Conservation (phyloP, 2,888 invertebrate genomes). For the Bombylius discolor region DNA sequence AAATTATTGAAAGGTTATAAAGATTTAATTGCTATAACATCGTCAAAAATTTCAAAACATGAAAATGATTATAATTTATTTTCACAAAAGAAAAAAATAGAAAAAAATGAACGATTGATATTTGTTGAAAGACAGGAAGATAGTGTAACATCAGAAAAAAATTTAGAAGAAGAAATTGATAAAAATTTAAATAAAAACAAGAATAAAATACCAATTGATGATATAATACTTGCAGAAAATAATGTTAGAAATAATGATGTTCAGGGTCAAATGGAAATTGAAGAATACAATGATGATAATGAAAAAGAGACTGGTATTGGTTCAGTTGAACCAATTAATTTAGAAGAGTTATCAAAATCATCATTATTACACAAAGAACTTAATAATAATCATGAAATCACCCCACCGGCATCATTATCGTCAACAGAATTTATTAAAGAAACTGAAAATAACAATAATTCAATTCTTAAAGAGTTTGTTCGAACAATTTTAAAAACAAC, state of each 20-base stretch:
- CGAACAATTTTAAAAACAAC: conserved; percentile 44
- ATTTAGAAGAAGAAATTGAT: neutral
- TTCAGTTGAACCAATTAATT: conserved; percentile 7
- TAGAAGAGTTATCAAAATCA: neutral
- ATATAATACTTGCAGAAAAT: neutral
- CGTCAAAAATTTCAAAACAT: too few relatives aligned
- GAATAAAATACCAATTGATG: neutral
- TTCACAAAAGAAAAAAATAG: neutral
- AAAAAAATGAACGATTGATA: neutral
- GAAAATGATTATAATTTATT: too few relatives aligned
- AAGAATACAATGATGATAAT: neutral
- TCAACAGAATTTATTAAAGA: too few relatives aligned
- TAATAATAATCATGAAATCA: too few relatives aligned
- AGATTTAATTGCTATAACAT: too few relatives aligned
- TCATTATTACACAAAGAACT: neutral
- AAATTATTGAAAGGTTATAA: too few relatives aligned
- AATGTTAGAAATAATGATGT: neutral
- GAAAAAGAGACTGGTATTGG: conserved; percentile 3
- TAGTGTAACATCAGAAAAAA: neutral
- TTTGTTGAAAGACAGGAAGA: neutral
- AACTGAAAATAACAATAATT: conserved; percentile 14
- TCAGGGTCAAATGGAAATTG: too few relatives aligned
- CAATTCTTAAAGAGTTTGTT: conserved; percentile 43
- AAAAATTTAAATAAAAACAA: neutral
- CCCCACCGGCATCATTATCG: too few relatives aligned